Evolutionary conservation across 2,888 invertebrate species (phyloP), one percentile per base, ranked within the genome.

Genomic region (Neoscelio sp.): DNA sequence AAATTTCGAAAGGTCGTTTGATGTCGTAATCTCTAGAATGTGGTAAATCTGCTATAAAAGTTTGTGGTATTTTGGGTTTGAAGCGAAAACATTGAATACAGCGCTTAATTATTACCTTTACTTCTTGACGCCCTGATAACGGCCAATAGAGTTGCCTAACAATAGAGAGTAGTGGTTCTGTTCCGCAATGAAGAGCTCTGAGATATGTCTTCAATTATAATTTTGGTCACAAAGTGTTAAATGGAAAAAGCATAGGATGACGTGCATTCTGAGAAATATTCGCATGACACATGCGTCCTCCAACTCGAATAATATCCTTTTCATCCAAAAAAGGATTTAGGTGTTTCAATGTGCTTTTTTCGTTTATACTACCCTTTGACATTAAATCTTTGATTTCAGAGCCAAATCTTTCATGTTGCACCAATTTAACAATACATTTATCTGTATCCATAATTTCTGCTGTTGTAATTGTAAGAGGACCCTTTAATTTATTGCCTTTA

Each of bases 251-350:
- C 56, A 56, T 40, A 3, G 56, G 56, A 13, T 56, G 40, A 38
- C 56, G 56, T n/a, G 40, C 38, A 40, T 56, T 2, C 12, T 2
- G 8, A 4, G 56, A 8, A 13, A 56, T 56, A 18, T 58, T 42
- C 28, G 58, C 42, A 7, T 42, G 17, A 7, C 42, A 17, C 17
- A 58, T 8, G 4, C 58, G 40, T 17, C 58, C 58, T 10, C 58
- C 58, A 8, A 58, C 28, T 15, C 58, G 13, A 17, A 58, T 42
- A 5, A 58, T 42, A 3, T 17, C 28, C 0, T 10, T 15, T 4
- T 58, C 15, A 13, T 58, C 58, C 17, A 58, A 42, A 42, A 42
- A 58, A 17, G 42, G 42, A 6, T 58, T 58, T 1, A 58, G 17
- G n/a, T 6, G 15, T n/a, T 28, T 10, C 2, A 58, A 17, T 17